Percentiles rank a stretch among this genome's conserved stretches.
These are phyloP conservation scores for Ceratothoa steindachneri DNA, from an alignment of 2,888 invertebrate species.

Conservation along the genomic window DNA sequence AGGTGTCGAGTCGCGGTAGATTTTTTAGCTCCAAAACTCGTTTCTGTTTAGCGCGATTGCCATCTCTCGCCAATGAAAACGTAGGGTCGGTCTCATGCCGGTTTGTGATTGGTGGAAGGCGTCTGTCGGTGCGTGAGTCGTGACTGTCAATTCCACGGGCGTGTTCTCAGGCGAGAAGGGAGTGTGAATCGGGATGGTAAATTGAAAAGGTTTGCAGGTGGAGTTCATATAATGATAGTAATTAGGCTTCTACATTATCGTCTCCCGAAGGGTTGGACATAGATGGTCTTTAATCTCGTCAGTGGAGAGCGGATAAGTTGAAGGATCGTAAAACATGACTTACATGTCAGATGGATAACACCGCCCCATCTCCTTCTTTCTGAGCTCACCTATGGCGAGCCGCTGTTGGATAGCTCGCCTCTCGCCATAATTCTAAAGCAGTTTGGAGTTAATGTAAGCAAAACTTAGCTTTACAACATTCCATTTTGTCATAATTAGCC, in stretches of 20 bases:
- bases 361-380: neutral
- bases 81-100: neutral
- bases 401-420: neutral
- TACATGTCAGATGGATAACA: conserved; percentile 9
- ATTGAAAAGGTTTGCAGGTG: conserved; percentile 1
- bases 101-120: conserved; percentile 1
- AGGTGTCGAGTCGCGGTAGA: conserved; percentile 5
- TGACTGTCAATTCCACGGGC: conserved; percentile 8
- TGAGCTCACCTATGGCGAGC: too few relatives aligned
- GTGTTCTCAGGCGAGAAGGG: neutral
- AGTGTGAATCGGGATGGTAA: neutral
- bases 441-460: neutral
- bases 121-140: conserved; percentile 6
- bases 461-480: neutral
- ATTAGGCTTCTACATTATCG: conserved; percentile 8
- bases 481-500: neutral
- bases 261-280: neutral
- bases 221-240: neutral
- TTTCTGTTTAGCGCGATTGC: conserved; percentile 9
- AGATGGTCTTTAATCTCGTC: neutral
- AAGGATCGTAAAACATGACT: neutral
- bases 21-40: neutral
- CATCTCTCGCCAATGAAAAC: conserved; percentile 1
- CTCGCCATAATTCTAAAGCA: neutral
- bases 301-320: neutral